Conservation (phyloP, 2,797 vertebrate species). For the Lepidocolaptes lacrymiger region DNA sequence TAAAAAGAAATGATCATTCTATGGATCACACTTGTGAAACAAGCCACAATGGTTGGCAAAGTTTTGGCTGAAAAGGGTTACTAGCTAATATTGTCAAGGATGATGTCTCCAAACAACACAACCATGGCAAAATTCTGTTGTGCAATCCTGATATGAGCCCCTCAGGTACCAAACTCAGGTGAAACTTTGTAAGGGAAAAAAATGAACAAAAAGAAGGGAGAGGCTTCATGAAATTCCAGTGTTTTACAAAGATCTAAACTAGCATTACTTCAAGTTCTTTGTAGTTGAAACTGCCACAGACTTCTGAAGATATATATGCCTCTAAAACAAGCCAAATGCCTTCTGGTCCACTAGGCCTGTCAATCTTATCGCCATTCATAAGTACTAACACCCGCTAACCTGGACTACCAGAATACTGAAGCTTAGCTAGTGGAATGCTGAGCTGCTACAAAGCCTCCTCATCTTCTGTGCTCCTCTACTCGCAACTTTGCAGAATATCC, state of each 20-base stretch:
- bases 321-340: background rate
- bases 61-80: conserved; percentile 2
- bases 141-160: background rate
- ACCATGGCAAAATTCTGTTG: background rate
- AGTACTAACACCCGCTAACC: background rate
- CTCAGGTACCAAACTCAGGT: background rate
- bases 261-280: background rate
- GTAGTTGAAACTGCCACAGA: background rate
- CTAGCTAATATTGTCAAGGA: background rate
- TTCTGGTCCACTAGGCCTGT: background rate
- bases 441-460: background rate
- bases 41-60: background rate
- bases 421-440: background rate
- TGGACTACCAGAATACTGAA: background rate
- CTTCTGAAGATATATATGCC: background rate
- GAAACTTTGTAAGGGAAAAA: background rate
- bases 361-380: background rate
- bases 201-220: background rate
- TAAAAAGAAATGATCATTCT: background rate
- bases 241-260: background rate
- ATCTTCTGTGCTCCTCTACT: background rate
- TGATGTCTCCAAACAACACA: background rate
- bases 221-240: background rate
- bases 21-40: background rate
- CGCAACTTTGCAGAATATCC: background rate